Conservation (phyloP, 2,888 invertebrate genomes). For the Amiota minor region DNA sequence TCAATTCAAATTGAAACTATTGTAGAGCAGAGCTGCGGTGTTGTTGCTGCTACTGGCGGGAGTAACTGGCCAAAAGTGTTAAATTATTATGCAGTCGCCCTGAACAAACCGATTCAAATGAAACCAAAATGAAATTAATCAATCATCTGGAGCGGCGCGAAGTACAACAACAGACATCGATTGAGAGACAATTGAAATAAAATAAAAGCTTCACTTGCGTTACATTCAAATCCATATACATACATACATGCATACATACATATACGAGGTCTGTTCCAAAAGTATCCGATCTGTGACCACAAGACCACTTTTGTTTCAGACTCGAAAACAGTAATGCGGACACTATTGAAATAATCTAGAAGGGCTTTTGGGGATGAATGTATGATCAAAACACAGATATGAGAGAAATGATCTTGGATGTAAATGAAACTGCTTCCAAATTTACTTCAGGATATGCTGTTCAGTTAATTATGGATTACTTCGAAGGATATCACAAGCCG, state of each 20-base stretch:
- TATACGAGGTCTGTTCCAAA: too few species aligned
- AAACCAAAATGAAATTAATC: slow-evolving; percentile 70
- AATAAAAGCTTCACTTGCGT: slow-evolving; percentile 16
- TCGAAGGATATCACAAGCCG: too few species aligned
- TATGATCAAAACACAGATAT: too few species aligned
- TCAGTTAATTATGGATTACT: too few species aligned
- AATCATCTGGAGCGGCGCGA: slow-evolving; percentile 57
- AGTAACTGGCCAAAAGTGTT: slow-evolving; percentile 25
- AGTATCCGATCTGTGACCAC: too few species aligned
- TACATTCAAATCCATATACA: slow-evolving; percentile 21
- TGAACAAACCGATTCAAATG: slow-evolving; percentile 41
- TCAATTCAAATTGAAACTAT: slow-evolving; percentile 14
- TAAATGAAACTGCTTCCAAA: too few species aligned
- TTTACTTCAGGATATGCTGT: too few species aligned
- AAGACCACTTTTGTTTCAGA: too few species aligned
- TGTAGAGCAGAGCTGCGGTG: background rate
- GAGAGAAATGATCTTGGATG: too few species aligned
- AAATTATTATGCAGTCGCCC: slow-evolving; percentile 25
- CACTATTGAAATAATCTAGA: too few species aligned
- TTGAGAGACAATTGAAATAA: slow-evolving; percentile 8
- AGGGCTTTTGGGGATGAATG: too few species aligned
- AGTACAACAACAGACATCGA: background rate
- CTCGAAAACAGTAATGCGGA: too few species aligned
- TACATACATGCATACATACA: slow-evolving; percentile 32
- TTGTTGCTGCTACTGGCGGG: background rate